Percentiles rank a stretch among this genome's conserved stretches.
phyloP scores from a whole-genome alignment of 1,140 invertebrate genomes.

The Sinonovacula constricta region DNA sequence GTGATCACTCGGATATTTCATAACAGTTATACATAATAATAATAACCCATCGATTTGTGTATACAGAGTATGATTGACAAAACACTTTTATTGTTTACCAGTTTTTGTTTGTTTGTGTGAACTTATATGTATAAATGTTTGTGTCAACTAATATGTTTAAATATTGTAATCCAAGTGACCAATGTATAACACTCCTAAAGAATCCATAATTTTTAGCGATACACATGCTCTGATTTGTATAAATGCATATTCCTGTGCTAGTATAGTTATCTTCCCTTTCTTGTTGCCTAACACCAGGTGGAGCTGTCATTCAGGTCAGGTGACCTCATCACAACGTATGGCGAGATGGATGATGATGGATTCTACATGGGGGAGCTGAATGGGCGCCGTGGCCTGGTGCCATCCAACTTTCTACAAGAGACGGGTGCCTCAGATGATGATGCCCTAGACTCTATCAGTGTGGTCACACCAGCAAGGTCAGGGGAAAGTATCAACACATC shows the following conservation, averaged over 20 bases:
- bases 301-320: slow-evolving; percentile 97
- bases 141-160: too few relatives aligned
- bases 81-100: too few relatives aligned
- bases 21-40: too few relatives aligned
- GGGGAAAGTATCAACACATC: slow-evolving; percentile 67
- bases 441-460: slow-evolving; percentile 67
- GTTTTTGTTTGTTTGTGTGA: too few relatives aligned
- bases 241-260: slow-evolving; percentile 6
- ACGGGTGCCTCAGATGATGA: slow-evolving; percentile 69
- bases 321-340: slow-evolving; percentile 97
- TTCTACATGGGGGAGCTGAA: slow-evolving; percentile 99
- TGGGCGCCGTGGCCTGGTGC: slow-evolving; percentile 94
- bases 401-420: slow-evolving; percentile 90
- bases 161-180: too few relatives aligned
- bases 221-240: too few relatives aligned
- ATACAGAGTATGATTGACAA: too few relatives aligned
- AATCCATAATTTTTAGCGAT: too few relatives aligned
- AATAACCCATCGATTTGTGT: too few relatives aligned
- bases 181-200: too few relatives aligned
- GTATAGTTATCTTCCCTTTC: not conserved
- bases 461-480: slow-evolving; percentile 71
- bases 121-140: too few relatives aligned
- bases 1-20: too few relatives aligned
- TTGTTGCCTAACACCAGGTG: slow-evolving; percentile 85
- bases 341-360: slow-evolving; percentile 98